Evolutionary conservation across 2,888 invertebrate genomes (phyloP), one percentile per base, ranked within the genome.

Genomic region (Agonopterix subpropinquella): DNA sequence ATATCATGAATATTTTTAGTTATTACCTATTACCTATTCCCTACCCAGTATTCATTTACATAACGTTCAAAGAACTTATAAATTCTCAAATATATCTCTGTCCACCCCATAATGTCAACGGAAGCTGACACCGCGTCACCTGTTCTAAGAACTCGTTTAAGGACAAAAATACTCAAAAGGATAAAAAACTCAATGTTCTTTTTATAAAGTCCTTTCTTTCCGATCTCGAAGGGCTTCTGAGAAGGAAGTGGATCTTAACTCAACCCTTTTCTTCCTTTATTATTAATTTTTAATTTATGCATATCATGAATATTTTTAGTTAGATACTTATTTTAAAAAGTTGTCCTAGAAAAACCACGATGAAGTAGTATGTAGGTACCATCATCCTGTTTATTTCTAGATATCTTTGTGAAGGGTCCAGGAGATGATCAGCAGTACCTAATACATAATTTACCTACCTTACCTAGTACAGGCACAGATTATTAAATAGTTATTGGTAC

Each of bases 211-310:
- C 50, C 55, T 52, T 49, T 44, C 43, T 47, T 47, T 53, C 55
- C 50, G 47, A 41, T 41, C n/a, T 41, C 28, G 47, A 41, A 47
- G 52, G 57, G 55, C 54, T 58, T 56, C 58, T 56, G 54, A 58
- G 58, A 58, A 58, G 58, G 58, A 58, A 56, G 47, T 49, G 43
- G 46, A 28, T 35, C 46, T 44, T 48, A 39, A 47, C 39, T 39
- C 39, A 39, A 50, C n/a, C n/a, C 39, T 39, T 39, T 39, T 39
- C 39, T 28, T 39, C 9, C 7, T 28, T 28, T 28, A 4, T 28
- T 28, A 5, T 28, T 4, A 28, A 5, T 28, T 28, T 28, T 28
- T 28, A 39, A 39, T n/a, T 39, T 39, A 39, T n/a, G 39, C 39
- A n/a, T n/a, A 10, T 39, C 39, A 39, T 4, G 9, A 13, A 13